Evolutionary conservation across 2,113 vertebrate species (phyloP).

Genomic region (Heteronetta atricapilla): DNA sequence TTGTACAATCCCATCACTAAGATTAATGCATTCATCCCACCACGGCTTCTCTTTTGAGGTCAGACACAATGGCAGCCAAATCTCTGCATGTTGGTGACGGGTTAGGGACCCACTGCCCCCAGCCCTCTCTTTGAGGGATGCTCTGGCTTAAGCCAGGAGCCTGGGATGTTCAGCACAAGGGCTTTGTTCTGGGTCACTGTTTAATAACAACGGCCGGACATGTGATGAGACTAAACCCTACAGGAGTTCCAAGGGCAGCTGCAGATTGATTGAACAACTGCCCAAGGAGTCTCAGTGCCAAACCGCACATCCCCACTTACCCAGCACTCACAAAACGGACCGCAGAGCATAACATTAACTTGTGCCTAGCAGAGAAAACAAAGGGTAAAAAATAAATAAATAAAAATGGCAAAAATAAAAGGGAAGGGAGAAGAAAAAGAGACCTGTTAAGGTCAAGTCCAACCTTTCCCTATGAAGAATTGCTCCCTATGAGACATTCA

Average conservation of each 20-base stretch:
- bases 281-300: background rate
- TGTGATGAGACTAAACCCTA: conserved; percentile 39
- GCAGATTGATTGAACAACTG: conserved; percentile 25
- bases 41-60: background rate
- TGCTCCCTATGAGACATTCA: conserved; percentile 2
- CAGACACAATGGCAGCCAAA: conserved; percentile 29
- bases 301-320: background rate
- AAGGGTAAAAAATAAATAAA: background rate
- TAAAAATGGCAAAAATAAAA: background rate
- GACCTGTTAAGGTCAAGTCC: background rate
- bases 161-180: conserved; percentile 14
- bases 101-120: background rate
- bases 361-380: background rate
- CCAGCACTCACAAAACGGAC: fast-evolving
- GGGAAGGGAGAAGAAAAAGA: background rate
- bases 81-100: background rate
- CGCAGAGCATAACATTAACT: background rate
- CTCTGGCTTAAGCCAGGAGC: background rate
- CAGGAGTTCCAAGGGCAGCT: conserved; percentile 11
- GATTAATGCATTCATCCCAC: background rate
- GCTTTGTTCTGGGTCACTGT: conserved; percentile 37
- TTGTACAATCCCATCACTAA: background rate
- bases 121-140: background rate
- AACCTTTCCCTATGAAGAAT: background rate
- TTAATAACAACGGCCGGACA: background rate